phyloP scores from a whole-genome alignment of 2,797 vertebrate species.

The Borostomias antarcticus region DNA sequence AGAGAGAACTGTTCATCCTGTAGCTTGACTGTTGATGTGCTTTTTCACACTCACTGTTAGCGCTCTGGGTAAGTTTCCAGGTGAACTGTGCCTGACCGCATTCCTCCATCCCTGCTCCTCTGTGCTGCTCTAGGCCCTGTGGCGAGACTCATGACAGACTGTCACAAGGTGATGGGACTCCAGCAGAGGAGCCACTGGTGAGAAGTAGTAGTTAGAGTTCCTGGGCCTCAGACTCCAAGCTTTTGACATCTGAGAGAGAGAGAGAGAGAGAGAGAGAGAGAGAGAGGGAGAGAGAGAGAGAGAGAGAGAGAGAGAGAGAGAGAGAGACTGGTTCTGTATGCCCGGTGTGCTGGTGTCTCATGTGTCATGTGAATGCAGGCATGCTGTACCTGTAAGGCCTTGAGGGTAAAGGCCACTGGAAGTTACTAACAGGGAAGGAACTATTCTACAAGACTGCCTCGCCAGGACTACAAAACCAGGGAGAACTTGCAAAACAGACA shows the following conservation, averaged over 20 bases:
- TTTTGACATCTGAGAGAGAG: conserved; percentile 54
- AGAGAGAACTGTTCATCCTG: background rate
- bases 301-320: too few species aligned
- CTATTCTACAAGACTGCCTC: too few species aligned
- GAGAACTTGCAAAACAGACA: background rate
- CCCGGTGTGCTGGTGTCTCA: background rate
- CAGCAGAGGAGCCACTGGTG: conserved; percentile 62
- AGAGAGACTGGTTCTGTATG: conserved; percentile 7
- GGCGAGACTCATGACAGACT: conserved; percentile 63
- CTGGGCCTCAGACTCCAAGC: conserved; percentile 52
- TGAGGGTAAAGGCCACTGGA: background rate
- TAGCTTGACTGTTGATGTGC: too few species aligned
- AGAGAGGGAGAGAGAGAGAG: too few species aligned
- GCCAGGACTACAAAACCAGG: background rate
- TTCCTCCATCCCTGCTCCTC: conserved; percentile 44
- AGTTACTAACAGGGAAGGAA: background rate
- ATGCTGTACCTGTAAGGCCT: background rate
- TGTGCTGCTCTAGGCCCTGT: conserved; percentile 50
- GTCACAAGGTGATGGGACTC: conserved; percentile 66
- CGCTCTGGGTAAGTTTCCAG: conserved; percentile 60
- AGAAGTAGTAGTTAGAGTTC: conserved; percentile 57
- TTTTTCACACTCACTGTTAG: conserved; percentile 43
- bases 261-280: too few species aligned
- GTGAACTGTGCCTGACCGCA: conserved; percentile 52
- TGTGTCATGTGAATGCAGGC: background rate